These are phyloP conservation scores for Nemoura dubitans DNA, from an alignment of 2,888 invertebrate species.

Conservation along the genomic window DNA sequence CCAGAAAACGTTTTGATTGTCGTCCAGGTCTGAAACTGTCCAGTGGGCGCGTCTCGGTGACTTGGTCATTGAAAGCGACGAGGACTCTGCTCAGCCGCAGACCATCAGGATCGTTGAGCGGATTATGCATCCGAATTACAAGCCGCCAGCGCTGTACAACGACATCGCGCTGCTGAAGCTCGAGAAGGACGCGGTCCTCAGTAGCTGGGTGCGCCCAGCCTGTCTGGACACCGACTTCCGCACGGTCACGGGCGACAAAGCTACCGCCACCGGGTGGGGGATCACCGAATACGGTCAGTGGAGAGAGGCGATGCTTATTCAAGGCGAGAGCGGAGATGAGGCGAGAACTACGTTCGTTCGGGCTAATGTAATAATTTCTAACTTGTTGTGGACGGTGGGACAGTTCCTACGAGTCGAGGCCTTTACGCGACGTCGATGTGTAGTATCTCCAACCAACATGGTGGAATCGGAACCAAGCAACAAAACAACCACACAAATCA, in stretches of 20 bases:
- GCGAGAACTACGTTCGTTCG: too few species aligned
- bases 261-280: slow-evolving; percentile 53
- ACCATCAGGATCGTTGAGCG: slow-evolving; percentile 57
- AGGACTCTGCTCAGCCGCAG: slow-evolving; percentile 61
- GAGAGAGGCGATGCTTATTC: too few species aligned
- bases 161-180: slow-evolving; percentile 74
- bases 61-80: slow-evolving; percentile 63
- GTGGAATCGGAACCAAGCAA: too few species aligned
- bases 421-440: too few species aligned
- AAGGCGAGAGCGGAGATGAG: too few species aligned
- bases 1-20: too few species aligned
- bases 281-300: slow-evolving; percentile 50
- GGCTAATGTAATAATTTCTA: too few species aligned
- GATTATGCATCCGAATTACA: slow-evolving; percentile 67
- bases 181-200: slow-evolving; percentile 54
- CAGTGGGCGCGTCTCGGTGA: slow-evolving; percentile 65
- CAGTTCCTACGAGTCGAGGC: too few species aligned
- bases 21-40: neutral
- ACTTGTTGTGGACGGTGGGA: too few species aligned
- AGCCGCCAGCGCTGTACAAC: slow-evolving; percentile 66
- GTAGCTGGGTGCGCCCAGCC: slow-evolving; percentile 59
- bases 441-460: too few species aligned
- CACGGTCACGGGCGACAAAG: slow-evolving; percentile 41
- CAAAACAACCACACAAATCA: too few species aligned
- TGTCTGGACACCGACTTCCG: slow-evolving; percentile 57